Evolutionary conservation across 2,888 invertebrate genomes (phyloP), one percentile per base, ranked within the genome.

Genomic region (Charanyca ferruginea): DNA sequence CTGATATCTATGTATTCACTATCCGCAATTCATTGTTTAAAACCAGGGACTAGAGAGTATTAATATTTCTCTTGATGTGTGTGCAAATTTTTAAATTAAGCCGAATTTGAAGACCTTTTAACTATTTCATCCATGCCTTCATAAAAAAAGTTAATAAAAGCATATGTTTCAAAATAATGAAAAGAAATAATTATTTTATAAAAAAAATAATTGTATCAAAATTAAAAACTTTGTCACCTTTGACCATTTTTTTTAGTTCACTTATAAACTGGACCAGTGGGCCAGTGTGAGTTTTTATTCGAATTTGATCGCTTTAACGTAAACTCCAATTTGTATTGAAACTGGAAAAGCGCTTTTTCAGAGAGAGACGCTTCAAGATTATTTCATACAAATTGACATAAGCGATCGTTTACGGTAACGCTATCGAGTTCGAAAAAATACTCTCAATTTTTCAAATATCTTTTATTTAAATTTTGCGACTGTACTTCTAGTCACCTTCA

Each of bases 1-100:
- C 59, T 38, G 72, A 73, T 58, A 71, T 71, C 64, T 69, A 69
- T 69, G 55, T 55, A 49, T 52, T 61, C 38, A 38, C 4, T 28
- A 23, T 2, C 22, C 18, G 22, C 13, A 54, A 28, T 55, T 35
- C 9, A 38, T 45, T 23, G 6, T 69, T 68, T 13, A 7, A 32
- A 57, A 38, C 45, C 68, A 65, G 20, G 13, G 16, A 69, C 22
- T 47, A 47, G 9, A 69, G 23, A 41, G 28, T 45, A 13, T 38
- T 45, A 2, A 6, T 23, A 6, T 23, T 20, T n/a, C 7, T 32
- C 38, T 35, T 20, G 8, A 35, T 16, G 38, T 45, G 28, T 42
- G 16, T 51, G 13, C 18, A 18, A 7, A 32, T 1, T 28, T 38
- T 57, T n/a, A 18, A 6, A 11, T 23, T 32, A 57, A 38, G 2